Evolutionary conservation across 2,113 vertebrate genomes (phyloP), one percentile per base, ranked within the genome.

Genomic region (Sander lucioperca): DNA sequence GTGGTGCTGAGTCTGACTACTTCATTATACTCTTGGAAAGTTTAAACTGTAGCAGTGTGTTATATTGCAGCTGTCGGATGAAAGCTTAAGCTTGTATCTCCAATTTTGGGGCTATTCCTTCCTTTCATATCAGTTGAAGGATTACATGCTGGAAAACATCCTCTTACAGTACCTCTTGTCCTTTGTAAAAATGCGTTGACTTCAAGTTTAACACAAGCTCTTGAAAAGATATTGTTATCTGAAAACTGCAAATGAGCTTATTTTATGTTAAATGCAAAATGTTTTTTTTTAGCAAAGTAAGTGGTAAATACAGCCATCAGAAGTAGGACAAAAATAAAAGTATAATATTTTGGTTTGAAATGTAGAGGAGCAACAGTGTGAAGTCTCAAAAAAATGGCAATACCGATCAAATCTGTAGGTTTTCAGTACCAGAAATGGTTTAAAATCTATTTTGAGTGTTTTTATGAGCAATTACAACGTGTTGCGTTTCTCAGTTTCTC

Each of bases 401-500:
- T 18, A 19, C 1, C 8, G 18, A 33, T 21, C 19, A 19, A 53
- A 68, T 68, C 48, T 68, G 14, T 12, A n/a, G 5, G 9, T 76
- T 62, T 58, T 65, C 1, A 18, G 2, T 9, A 1, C 4, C 48
- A 18, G 18, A 68, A 63, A 23, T 9, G 50, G 54, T 63, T 5
- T 15, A 65, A 83, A 50, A 76, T 80, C 33, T 72, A 45, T 75
- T 88, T 86, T 61, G 2, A 30, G 53, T 8, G 6, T 27, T 77
- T 21, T 56, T 54, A n/a, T 47, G 65, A 75, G 57, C 54, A 66
- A 53, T 89, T 82, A 48, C 47, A 75, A 54, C 27, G 19, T 39
- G 51, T 58, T 64, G 66, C 86, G 80, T 86, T 73, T 80, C 73
- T 66, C 45, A 48, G 64, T 57, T 74, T 23, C 54, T 86, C 74